Base-by-base conservation (phyloP, 2,113 vertebrate species). In the Carassius carassius region DNA sequence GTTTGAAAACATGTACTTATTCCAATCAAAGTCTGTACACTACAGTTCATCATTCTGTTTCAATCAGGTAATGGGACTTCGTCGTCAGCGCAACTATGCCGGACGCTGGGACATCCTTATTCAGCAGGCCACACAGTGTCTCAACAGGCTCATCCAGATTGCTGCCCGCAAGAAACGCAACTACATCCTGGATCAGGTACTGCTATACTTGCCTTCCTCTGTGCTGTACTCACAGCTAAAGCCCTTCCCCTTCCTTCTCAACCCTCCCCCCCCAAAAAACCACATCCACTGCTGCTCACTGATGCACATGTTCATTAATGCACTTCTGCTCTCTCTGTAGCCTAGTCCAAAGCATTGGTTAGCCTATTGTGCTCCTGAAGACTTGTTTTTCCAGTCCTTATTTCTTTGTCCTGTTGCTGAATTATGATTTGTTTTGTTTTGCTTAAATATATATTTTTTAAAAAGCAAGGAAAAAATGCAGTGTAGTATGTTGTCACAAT, bases 131-230 rank as follows among this genome's bases (percentile, higher is more conserved):
- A 96, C 95, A 0, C 95, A 96, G 93, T 96, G 96, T 89, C 94
- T 96, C 84, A 96, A 96, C 91, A 94, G 94, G 44, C 95, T 96
- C 23, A 96, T 96, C 91, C 95, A 96, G 92, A 95, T 96, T 0
- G 95, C 96, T 0, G 95, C 96, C 17, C 95, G 95, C 78, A 96
- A 96, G 92, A 95, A 94, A 16, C 95, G 96, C 77, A 96, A 96
- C 92, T 96, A 96, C 86, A 96, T 96, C 76, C 92, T 96, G 32
- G 96, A 96, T 83, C 96, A 96, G 95, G 96, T 96, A 92, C 78
- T 84, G 86, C 23, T 25, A 47, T 56, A 63, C 74, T 74, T 23
- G 17, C 21, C 44, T 84, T 16, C 10, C n/a, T 73, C 35, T 60
- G 76, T 1, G 77, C 62, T 60, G 19, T 75, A 19, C 41, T 37